Conservation (phyloP, 2,888 invertebrate species). For the Noctua comes region DNA sequence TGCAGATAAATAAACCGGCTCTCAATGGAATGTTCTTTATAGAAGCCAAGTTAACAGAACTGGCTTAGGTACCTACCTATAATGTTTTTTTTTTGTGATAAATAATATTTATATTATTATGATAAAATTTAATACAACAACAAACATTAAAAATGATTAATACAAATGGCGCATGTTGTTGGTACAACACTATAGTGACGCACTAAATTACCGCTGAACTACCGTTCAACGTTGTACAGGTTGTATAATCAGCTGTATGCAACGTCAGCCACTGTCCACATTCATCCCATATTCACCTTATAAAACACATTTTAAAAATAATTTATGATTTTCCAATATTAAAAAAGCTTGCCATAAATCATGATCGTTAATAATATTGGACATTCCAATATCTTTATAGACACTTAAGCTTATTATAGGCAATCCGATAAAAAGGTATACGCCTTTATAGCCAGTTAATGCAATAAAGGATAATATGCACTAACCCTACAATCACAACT, state of each 20-base stretch:
- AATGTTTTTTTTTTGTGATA: slow-evolving; percentile 24
- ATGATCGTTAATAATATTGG: slow-evolving; percentile 49
- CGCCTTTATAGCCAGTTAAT: slow-evolving; percentile 56
- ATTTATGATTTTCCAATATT: slow-evolving; percentile 49
- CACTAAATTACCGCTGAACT: slow-evolving; percentile 51
- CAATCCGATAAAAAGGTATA: slow-evolving; percentile 52
- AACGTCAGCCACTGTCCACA: slow-evolving; percentile 24
- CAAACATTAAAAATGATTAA: slow-evolving; percentile 44
- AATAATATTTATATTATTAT: slow-evolving; percentile 15
- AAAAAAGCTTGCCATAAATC: slow-evolving; percentile 57
- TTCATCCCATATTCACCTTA: slow-evolving; percentile 16
- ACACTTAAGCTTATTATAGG: slow-evolving; percentile 61
- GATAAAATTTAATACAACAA: slow-evolving; percentile 11
- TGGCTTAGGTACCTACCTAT: slow-evolving; percentile 1
- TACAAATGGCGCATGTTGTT: slow-evolving; percentile 37
- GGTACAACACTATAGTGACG: slow-evolving; percentile 34
- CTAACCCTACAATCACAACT: slow-evolving; percentile 45
- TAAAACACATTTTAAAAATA: slow-evolving; percentile 36
- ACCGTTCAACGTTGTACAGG: slow-evolving; percentile 26
- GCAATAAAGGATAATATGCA: slow-evolving; percentile 54
- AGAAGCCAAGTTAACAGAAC: slow-evolving; percentile 33
- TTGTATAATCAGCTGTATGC: slow-evolving; percentile 36
- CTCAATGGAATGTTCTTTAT: slow-evolving; percentile 48
- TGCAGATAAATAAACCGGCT: slow-evolving; percentile 60
- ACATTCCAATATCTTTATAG: slow-evolving; percentile 61